phyloP scores from a whole-genome alignment of 1,140 invertebrate genomes.

The Drosophila littoralis region DNA sequence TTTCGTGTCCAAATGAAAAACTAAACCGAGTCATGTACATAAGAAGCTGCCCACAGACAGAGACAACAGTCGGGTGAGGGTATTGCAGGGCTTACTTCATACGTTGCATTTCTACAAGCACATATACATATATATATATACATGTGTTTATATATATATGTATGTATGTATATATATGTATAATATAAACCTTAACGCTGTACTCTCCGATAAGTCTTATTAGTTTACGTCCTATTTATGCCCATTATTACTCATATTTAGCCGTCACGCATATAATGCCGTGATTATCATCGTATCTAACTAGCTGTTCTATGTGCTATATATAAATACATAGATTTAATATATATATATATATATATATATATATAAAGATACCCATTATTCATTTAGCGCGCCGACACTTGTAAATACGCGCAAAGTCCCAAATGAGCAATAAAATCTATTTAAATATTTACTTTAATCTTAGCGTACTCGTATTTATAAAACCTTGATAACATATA shows the following conservation, averaged over 20 bases:
- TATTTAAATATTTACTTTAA: conserved; percentile 49
- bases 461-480: conserved; percentile 12
- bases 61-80: not conserved
- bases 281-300: conserved; percentile 27
- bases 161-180: conserved; percentile 25
- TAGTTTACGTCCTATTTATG: conserved; percentile 58
- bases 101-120: conserved; percentile 63
- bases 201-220: conserved; percentile 62
- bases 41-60: conserved; percentile 21
- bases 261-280: conserved; percentile 35
- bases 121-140: conserved; percentile 36
- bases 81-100: conserved; percentile 27
- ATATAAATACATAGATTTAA: conserved; percentile 4
- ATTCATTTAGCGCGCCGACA: conserved; percentile 18
- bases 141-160: conserved; percentile 28
- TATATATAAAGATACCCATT: conserved; percentile 7
- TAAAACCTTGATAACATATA: not conserved
- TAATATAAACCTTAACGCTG: conserved; percentile 35
- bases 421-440: conserved; percentile 68
- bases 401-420: conserved; percentile 74
- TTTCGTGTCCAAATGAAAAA: not conserved
- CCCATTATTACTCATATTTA: conserved; percentile 6
- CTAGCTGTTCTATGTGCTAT: conserved; percentile 7
- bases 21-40: conserved; percentile 52
- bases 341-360: conserved; percentile 19